Base-by-base conservation (phyloP, 2,888 invertebrate genomes). In the Platynereis dumerilii region DNA sequence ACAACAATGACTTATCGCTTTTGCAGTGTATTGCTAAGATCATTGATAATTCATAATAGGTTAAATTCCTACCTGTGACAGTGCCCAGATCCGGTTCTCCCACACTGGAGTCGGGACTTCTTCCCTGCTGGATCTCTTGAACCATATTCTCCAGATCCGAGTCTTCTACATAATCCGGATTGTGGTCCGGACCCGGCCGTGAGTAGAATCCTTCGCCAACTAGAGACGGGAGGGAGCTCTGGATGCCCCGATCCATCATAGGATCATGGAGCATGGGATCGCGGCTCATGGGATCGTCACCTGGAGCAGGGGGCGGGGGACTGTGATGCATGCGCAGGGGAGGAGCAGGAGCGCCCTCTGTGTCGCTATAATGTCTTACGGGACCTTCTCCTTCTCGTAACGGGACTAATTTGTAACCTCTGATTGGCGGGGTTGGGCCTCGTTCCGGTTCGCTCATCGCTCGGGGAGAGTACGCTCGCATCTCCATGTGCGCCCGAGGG, bases 221-320 rank as follows among this genome's bases (percentile, higher is more conserved):
- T 44, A 82, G 69, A 67, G 79, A 80, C 34, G 86, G 86, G 56
- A 87, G 75, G 29, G 86, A 85, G 28, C 86, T 62, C 79, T 87
- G 86, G 66, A 86, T 84, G 53, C 85, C 86, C 68, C 87, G 78
- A 71, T 87, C 87, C 78, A 86, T 84, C 65, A 74, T 72, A 10
- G 72, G 71, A 27, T 76, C 77, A 42, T 75, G 75, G 12, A 57
- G 60, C 75, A 48, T 75, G 75, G n/a, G 58, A n/a, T n/a, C n/a
- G n/a, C n/a, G n/a, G n/a, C n/a, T n/a, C n/a, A n/a, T n/a, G n/a
- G n/a, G n/a, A 55, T 44, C 60, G 17, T 53, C 29, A n/a, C 67
- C 67, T 15, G 69, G 69, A n/a, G 71, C 69, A 2, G 71, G 72
- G n/a, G 72, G 72, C 24, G 68, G 58, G 60, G 69, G 68, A 1